A percentile compares a stretch with the other conserved stretches of the same genome.
phyloP scores from a whole-genome alignment of 1,140 invertebrate genomes.

The Parasteatoda tepidariorum region DNA sequence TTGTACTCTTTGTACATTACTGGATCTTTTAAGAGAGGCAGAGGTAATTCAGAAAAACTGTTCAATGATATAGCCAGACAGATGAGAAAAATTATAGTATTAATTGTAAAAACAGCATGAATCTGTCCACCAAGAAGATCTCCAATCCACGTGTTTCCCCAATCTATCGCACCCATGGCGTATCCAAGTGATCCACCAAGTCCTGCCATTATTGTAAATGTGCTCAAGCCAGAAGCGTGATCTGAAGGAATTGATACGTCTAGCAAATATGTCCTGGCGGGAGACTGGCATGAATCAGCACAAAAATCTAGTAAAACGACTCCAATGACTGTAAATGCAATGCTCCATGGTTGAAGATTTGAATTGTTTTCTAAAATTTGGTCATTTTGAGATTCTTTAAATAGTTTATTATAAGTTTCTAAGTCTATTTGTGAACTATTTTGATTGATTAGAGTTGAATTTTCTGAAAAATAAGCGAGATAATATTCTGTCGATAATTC shows the following conservation, averaged over 20 bases:
- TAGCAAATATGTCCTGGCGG: conserved; percentile 88
- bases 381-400: neutral
- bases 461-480: neutral
- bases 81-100: conserved; percentile 85
- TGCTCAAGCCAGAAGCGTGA: conserved; percentile 90
- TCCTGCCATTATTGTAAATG: conserved; percentile 96
- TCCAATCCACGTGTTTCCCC: conserved; percentile 87
- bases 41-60: conserved; percentile 88
- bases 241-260: conserved; percentile 95
- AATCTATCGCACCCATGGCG: conserved; percentile 92
- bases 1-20: neutral
- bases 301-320: conserved; percentile 94
- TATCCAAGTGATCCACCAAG: conserved; percentile 94
- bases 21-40: conserved; percentile 72
- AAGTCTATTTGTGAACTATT: neutral
- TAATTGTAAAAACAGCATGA: conserved; percentile 87
- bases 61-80: conserved; percentile 84
- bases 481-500: neutral
- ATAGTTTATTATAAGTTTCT: too few species aligned
- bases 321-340: conserved; percentile 93
- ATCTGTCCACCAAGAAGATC: conserved; percentile 86
- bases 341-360: conserved; percentile 67
- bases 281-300: conserved; percentile 95
- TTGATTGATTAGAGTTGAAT: neutral
- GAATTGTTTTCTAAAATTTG: conserved; percentile 77